These are phyloP conservation scores for Desoria tigrina DNA, from an alignment of 2,888 invertebrate genomes.

Conservation along the genomic window DNA sequence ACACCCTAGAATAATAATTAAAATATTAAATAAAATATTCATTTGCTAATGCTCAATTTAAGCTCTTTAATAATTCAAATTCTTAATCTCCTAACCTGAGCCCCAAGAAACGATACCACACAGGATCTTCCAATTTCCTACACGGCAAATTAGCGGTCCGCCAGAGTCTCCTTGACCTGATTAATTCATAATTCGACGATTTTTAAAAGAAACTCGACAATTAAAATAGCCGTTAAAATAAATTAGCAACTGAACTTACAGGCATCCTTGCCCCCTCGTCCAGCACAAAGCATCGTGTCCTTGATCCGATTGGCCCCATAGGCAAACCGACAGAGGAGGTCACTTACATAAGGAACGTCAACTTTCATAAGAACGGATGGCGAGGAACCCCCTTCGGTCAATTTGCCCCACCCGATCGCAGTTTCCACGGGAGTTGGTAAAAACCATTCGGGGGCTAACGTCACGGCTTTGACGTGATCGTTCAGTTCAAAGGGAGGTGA, in stretches of 20 bases:
- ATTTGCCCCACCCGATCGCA: slow-evolving; percentile 51
- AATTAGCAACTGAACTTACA: slow-evolving; percentile 18
- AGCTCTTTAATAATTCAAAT: background rate
- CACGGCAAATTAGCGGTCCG: slow-evolving; percentile 56
- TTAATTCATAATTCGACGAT: background rate
- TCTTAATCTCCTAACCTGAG: slow-evolving; percentile 1
- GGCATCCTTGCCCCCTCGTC: slow-evolving; percentile 33
- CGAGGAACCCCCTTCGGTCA: slow-evolving; percentile 28
- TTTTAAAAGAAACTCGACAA: background rate
- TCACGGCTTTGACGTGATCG: slow-evolving; percentile 33
- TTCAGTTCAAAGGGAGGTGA: slow-evolving; percentile 35
- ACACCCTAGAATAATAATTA: slow-evolving; percentile 9
- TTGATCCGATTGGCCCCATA: slow-evolving; percentile 31
- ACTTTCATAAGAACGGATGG: slow-evolving; percentile 43
- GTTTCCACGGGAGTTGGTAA: slow-evolving; percentile 18
- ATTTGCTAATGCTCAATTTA: background rate
- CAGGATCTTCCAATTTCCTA: slow-evolving; percentile 54
- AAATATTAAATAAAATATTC: background rate
- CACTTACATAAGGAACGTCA: slow-evolving; percentile 39
- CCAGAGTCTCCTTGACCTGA: slow-evolving; percentile 57
- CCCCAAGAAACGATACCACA: slow-evolving; percentile 59
- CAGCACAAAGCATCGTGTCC: slow-evolving; percentile 39
- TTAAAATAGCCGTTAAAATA: background rate
- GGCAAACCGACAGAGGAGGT: slow-evolving; percentile 31
- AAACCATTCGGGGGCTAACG: slow-evolving; percentile 32